Conservation (phyloP, 2,113 vertebrate species). For the Microcebus griseorufus region DNA sequence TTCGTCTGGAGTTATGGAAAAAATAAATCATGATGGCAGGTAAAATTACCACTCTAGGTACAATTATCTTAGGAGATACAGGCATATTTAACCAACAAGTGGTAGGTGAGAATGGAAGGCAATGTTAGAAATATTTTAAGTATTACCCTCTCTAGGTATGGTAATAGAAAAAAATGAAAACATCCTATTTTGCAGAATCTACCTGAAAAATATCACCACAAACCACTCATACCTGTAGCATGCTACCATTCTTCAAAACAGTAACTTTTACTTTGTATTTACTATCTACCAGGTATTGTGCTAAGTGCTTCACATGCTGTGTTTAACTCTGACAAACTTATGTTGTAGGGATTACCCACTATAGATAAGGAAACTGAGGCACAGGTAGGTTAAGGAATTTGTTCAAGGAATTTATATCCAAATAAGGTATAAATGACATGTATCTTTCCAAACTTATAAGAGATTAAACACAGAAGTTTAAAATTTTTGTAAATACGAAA, state of each 20-base stretch:
- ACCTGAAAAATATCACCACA: neutral
- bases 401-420: neutral
- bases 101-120: neutral
- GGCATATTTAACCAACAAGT: neutral
- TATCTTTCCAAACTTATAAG: neutral
- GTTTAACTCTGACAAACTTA: neutral
- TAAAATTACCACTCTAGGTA: neutral
- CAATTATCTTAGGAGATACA: neutral
- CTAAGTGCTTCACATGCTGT: neutral
- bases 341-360: neutral
- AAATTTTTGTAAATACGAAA: neutral
- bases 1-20: neutral
- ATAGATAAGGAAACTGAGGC: neutral
- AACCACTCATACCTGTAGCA: neutral
- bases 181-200: neutral
- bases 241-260: neutral
- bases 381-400: neutral
- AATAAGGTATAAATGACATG: neutral
- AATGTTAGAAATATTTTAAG: neutral
- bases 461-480: neutral
- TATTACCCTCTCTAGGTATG: neutral
- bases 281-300: neutral
- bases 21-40: neutral
- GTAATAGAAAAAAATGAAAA: neutral
- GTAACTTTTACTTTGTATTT: neutral